Percentiles rank a stretch among this genome's conserved stretches.
These are phyloP conservation scores for Calypte anna DNA, from an alignment of 2,113 vertebrate genomes.

Conservation along the genomic window DNA sequence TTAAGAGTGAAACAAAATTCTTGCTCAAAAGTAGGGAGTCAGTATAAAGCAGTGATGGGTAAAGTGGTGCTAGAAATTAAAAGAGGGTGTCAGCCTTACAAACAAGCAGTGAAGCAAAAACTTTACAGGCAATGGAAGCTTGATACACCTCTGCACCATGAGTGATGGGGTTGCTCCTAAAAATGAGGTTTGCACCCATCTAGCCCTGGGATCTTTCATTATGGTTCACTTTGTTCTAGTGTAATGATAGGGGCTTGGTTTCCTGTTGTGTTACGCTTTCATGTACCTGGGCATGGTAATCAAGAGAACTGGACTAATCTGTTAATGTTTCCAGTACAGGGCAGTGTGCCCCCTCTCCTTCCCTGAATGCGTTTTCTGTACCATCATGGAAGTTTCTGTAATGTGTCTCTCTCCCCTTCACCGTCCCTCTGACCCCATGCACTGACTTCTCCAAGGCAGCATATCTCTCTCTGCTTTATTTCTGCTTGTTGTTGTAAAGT, in stretches of 20 bases:
- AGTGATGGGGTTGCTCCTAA: background rate
- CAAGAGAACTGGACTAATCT: background rate
- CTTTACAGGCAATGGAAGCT: background rate
- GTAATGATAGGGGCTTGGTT: background rate
- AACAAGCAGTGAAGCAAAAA: background rate
- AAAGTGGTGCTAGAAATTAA: background rate
- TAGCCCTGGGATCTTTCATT: background rate
- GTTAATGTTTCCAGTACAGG: background rate
- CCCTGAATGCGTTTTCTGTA: background rate
- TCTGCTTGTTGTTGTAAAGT: background rate
- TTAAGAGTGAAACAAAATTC: background rate
- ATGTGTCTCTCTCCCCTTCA: background rate
- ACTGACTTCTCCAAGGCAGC: fast-evolving
- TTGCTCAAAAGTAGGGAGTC: background rate
- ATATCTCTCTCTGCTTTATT: background rate
- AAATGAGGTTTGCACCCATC: background rate
- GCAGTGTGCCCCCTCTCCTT: background rate
- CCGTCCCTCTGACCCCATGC: background rate
- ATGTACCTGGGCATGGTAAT: background rate
- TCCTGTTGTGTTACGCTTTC: background rate
- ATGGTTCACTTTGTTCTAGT: background rate
- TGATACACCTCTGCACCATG: background rate
- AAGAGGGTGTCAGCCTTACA: background rate
- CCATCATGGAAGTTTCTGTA: background rate
- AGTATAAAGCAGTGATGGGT: background rate